Evolutionary conservation across 2,797 vertebrate species (phyloP), one percentile per base, ranked within the genome.

Genomic region (Microtus agrestis): DNA sequence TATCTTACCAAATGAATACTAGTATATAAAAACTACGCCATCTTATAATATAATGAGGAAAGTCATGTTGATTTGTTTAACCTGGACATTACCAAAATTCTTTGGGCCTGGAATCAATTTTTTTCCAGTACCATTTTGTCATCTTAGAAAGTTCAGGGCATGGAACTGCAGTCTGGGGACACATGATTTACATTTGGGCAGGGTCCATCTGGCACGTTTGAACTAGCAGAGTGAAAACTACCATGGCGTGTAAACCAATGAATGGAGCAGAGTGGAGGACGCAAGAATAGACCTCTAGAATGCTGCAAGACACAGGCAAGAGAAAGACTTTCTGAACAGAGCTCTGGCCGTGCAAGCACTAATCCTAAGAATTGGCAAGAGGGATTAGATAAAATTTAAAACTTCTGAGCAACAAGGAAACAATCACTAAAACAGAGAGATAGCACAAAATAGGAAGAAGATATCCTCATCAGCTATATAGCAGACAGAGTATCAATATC

Each of bases 91-190:
- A 14, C 14, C 40, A 17, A 77, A 93, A 87, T 76, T 43, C 51
- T 56, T 80, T 93, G 76, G 93, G 29, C 21, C 63, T 17, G 25
- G 56, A 95, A 91, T 82, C 63, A 12, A 59, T 92, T 86, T 86
- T 87, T 87, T 54, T 37, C 17, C 6, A 81, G 34, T 21, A 61
- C 11, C 9, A 12, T 73, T 87, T 92, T 40, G 67, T 31, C 46
- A 54, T 76, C 8, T 63, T 69, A 59, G 8, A 48, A 82, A 91
- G 23, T 48, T 54, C 4, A 59, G 29, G 91, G 73, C n/a, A 15
- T 23, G 23, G 48, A 87, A 91, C 74, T 87, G 31, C 74, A 79
- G 0, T 82, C 13, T 91, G 23, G 46, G 23, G 15, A 29, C 69
- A 31, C 6, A 40, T 29, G 37, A 19, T 48, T 29, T 84, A 48